Base-by-base conservation (phyloP, 2,113 vertebrate species). In the Thamnophis sirtalis region DNA sequence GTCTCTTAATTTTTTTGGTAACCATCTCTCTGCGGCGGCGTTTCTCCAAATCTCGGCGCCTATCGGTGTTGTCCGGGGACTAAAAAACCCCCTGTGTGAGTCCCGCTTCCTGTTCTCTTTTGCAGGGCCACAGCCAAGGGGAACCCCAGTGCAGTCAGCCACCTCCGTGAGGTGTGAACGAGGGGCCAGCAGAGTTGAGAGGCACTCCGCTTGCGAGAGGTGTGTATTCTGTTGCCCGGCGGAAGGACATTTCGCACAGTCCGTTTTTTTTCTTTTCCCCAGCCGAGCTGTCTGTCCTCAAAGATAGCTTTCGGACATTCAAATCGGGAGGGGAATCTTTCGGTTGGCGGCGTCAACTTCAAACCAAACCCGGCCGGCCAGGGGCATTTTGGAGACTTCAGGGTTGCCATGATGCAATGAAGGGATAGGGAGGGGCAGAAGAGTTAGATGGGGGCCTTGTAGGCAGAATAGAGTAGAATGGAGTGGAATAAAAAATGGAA, bases 131-230 rank as follows among this genome's bases (percentile, higher is more conserved):
- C 91, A 0, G 58, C 84, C 0, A 26, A 90, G 0, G 58, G 94
- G 89, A 91, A 73, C 4, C 93, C 93, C 86, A 0, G 0, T 1
- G 91, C 21, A 2, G 53, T 68, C 21, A 13, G 89, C 50, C 0
- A 0, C 88, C 6, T 63, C 9, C 6, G 88, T 88, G 93, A 92
- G 86, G 93, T 93, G 92, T 96, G 93, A 96, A 80, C 43, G 53
- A 9, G 3, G 87, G 7, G 68, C 92, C 1, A 86, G 91, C 9
- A 7, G 63, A 88, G 87, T 53, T 56, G 86, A 60, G 50, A 63
- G 10, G 8, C 53, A 87, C 48, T 0, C 5, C 1, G 89, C 6
- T 51, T 60, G 5, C 53, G 89, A 95, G 95, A 95, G 95, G 95
- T 95, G 68, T 24, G 94, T 28, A 10, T 2, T 21, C 9, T 51